Percentiles rank a stretch among this genome's conserved stretches.
phyloP scores from a whole-genome alignment of 2,888 invertebrate species.

The Sabellastarte sp. region DNA sequence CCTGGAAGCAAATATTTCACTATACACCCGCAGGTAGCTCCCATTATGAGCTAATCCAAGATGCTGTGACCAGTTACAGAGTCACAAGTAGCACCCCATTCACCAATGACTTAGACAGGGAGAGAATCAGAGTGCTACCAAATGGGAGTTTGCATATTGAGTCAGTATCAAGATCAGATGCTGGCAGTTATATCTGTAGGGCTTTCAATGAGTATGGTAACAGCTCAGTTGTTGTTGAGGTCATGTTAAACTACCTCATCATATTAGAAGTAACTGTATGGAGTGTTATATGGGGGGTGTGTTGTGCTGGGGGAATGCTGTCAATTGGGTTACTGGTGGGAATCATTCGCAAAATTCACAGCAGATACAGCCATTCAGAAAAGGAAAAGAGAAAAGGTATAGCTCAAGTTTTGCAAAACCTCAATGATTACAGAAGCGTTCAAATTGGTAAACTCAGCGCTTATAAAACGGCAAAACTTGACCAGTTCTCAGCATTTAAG shows the following conservation, averaged over 20 bases:
- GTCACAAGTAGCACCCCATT: not conserved
- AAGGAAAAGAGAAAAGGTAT: not conserved
- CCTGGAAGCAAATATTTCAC: not conserved
- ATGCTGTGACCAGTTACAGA: not conserved
- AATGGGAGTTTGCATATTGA: not conserved
- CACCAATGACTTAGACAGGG: too few species aligned
- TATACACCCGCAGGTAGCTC: not conserved
- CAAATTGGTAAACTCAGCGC: slow-evolving; percentile 46
- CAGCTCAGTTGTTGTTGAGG: not conserved
- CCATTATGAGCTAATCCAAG: not conserved
- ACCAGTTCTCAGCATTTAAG: slow-evolving; percentile 44
- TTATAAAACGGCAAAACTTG: slow-evolving; percentile 49
- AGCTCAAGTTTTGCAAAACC: not conserved
- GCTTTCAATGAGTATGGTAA: not conserved
- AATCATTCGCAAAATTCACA: not conserved
- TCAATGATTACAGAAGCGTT: slow-evolving; percentile 48
- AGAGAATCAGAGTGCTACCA: not conserved
- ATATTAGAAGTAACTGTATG: not conserved
- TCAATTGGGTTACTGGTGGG: not conserved
- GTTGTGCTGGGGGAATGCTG: not conserved
- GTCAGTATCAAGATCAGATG: not conserved
- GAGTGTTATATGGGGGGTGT: not conserved
- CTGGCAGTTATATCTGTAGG: not conserved
- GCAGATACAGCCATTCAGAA: not conserved
- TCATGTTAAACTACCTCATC: not conserved